Base-by-base conservation (phyloP, 2,113 vertebrate genomes). In the Sapajus apella region DNA sequence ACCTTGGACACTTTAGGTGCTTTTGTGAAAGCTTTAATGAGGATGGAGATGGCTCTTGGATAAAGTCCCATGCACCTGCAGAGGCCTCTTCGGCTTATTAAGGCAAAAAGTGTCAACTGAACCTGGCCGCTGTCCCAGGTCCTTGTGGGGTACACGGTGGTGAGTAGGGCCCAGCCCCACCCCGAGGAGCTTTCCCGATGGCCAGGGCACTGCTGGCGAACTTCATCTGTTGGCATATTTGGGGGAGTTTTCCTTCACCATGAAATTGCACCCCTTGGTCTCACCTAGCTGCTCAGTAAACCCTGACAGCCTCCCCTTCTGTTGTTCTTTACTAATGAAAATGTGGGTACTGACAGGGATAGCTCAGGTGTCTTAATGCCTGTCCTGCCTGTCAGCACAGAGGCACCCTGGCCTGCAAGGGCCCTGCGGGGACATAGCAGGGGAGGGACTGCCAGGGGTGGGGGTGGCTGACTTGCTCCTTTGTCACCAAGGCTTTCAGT, bases 371-470 rank as follows among this genome's bases (percentile, higher is more conserved):
- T 37, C 70, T 97, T 81, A 56, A 66, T 80, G 50, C 40, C 50
- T 32, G 89, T 58, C 17, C 45, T 58, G 20, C 70, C 82, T 45
- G 61, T 81, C 40, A 76, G 72, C 85, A 91, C 0, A 0, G 94
- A 87, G n/a, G 82, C 80, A 88, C 50, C 84, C 47, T 47, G 64
- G 76, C 84, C 81, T 94, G 91, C 68, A 79, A 85, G 81, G 32
- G 50, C 10, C 35, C 32, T 82, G 17, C 5, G 37, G 83, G 55
- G 32, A 32, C 66, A 68, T 17, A 16, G 30, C 18, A 12, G 9
- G 6, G 18, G 45, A 20, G 6, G 10, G 30, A 35, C 32, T 35
- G 30, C 66, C 30, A 5, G 14, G 32, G 32, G 1, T 14, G 66
- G 32, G 6, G 66, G 3, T 8, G 21, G 8, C 66, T 66, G 21